Conservation (phyloP, 2,888 invertebrate species). For the Drosophila melanosoma region DNA sequence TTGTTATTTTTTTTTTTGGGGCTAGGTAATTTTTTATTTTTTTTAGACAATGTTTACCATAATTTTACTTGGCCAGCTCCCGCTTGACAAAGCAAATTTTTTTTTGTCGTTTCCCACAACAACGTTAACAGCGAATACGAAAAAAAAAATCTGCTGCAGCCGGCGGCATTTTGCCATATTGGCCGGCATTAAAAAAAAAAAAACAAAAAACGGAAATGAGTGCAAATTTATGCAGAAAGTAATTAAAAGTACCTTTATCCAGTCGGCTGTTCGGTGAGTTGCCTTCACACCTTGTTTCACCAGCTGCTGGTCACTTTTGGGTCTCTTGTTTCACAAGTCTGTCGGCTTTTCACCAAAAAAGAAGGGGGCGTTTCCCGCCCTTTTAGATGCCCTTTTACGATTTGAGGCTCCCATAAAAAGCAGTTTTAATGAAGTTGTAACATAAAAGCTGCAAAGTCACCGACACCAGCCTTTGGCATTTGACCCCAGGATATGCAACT, state of each 20-base stretch:
- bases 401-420: constrained; percentile 59
- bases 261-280: constrained; percentile 38
- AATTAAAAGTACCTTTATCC: constrained; percentile 70
- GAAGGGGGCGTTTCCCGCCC: constrained; percentile 19
- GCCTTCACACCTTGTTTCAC: constrained; percentile 12
- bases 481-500: constrained; percentile 24
- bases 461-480: constrained; percentile 37
- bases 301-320: constrained; percentile 14
- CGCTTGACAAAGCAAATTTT: constrained; percentile 8
- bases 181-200: constrained; percentile 7
- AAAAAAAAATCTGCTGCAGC: constrained; percentile 21
- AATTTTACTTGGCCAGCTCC: constrained; percentile 22
- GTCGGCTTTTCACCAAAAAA: neutral
- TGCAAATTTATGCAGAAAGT: constrained; percentile 77
- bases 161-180: constrained; percentile 6
- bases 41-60: constrained; percentile 33
- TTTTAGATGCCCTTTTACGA: constrained; percentile 59
- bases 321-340: constrained; percentile 2
- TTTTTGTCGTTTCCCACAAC: constrained; percentile 15
- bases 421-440: constrained; percentile 74
- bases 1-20: neutral
- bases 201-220: constrained; percentile 49
- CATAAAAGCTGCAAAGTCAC: constrained; percentile 61
- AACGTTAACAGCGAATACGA: constrained; percentile 3
- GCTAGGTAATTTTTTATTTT: constrained; percentile 34